phyloP scores from a whole-genome alignment of 2,888 invertebrate genomes.

The Napeogenes inachia region DNA sequence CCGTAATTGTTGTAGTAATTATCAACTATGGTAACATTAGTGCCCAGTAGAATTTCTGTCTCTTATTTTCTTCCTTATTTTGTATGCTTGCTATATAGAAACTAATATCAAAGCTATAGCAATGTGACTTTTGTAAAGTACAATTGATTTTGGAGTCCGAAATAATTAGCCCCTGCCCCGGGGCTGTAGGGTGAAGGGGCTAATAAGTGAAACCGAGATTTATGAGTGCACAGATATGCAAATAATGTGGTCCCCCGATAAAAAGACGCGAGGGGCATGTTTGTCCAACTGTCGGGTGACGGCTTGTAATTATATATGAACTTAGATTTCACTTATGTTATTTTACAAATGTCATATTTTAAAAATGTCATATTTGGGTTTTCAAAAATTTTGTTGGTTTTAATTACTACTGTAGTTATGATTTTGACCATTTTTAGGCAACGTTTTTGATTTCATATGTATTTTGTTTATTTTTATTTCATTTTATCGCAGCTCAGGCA shows the following conservation, averaged over 20 bases:
- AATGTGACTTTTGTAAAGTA: too few relatives aligned
- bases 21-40: too few relatives aligned
- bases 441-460: too few relatives aligned
- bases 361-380: too few relatives aligned
- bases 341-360: conserved; percentile 1
- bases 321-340: conserved; percentile 30
- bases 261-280: conserved; percentile 70
- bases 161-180: conserved; percentile 46
- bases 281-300: conserved; percentile 68
- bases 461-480: too few relatives aligned
- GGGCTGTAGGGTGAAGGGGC: conserved; percentile 47
- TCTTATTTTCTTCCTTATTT: background rate
- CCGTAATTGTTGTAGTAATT: too few relatives aligned
- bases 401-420: too few relatives aligned
- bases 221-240: conserved; percentile 76
- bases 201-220: conserved; percentile 78
- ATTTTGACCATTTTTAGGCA: too few relatives aligned
- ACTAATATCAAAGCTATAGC: too few relatives aligned
- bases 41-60: background rate
- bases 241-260: conserved; percentile 76
- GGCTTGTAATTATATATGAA: conserved; percentile 62
- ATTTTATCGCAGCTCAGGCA: too few relatives aligned
- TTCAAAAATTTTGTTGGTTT: too few relatives aligned
- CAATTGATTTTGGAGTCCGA: conserved; percentile 5
- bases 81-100: too few relatives aligned